These are phyloP conservation scores for Notolepis coatsorum DNA, from an alignment of 2,797 vertebrate genomes.

Conservation along the genomic window DNA sequence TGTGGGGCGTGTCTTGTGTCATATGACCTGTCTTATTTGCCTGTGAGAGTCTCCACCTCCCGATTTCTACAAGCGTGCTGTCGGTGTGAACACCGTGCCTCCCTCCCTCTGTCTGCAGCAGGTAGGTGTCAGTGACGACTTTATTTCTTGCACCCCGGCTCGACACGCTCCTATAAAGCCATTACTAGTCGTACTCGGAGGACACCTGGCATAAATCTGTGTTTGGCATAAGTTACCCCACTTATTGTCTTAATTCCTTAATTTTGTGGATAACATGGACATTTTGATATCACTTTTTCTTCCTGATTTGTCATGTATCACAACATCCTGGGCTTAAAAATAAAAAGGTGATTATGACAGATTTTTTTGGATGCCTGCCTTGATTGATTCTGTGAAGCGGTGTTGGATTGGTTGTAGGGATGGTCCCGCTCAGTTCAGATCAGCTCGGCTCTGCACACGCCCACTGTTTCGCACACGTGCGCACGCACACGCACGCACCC, in stretches of 20 bases:
- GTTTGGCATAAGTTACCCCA: conserved; percentile 9
- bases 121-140: conserved; percentile 80
- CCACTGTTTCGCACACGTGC: conserved; percentile 34
- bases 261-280: conserved; percentile 40
- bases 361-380: conserved; percentile 83
- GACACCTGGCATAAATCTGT: conserved; percentile 26
- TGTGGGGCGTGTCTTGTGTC: no score
- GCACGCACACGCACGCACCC: conserved; percentile 13
- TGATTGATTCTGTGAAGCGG: conserved; percentile 81
- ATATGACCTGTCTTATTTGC: conserved; percentile 37
- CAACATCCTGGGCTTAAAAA: conserved; percentile 76
- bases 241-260: conserved; percentile 21
- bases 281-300: conserved; percentile 43
- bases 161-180: conserved; percentile 19
- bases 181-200: conserved; percentile 25
- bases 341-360: conserved; percentile 84
- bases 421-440: conserved; percentile 52
- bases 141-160: conserved; percentile 28
- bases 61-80: conserved; percentile 57
- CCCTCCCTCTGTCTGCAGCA: conserved; percentile 65
- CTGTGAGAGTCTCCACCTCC: conserved; percentile 50
- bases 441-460: conserved; percentile 31
- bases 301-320: conserved; percentile 74
- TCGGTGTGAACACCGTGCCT: conserved; percentile 53
- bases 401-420: conserved; percentile 73